Percentiles rank a stretch among this genome's conserved stretches.
Conservation (phyloP, 2,797 vertebrate species). For the Coregonus sp. region DNA sequence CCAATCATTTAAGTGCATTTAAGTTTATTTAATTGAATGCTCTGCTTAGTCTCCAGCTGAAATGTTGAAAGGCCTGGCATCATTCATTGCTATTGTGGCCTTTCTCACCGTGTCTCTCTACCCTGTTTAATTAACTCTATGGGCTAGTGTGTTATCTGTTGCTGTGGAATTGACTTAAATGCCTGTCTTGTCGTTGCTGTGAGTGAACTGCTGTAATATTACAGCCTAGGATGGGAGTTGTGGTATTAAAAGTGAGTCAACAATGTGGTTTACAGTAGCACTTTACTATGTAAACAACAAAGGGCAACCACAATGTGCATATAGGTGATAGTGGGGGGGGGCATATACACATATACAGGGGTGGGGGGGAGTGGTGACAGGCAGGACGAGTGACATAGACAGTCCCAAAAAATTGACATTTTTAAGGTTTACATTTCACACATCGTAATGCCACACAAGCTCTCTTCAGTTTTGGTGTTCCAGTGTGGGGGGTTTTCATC, state of each 20-base stretch:
- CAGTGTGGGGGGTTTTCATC: not conserved
- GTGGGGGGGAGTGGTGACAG: not conserved
- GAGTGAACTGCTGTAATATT: not conserved
- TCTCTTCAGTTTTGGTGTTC: not conserved
- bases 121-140: not conserved
- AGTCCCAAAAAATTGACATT: not conserved
- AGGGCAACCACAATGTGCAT: not conserved
- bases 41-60: not conserved
- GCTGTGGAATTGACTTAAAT: not conserved
- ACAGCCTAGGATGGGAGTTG: not conserved
- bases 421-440: not conserved
- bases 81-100: constrained; percentile 10
- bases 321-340: not conserved
- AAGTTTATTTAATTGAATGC: not conserved
- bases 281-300: not conserved
- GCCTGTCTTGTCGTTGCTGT: not conserved
- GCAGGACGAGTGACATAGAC: not conserved
- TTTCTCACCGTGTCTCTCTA: constrained; percentile 8
- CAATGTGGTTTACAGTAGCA: not conserved
- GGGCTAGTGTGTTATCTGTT: not conserved
- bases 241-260: not conserved
- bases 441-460: not conserved
- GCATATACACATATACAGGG: not conserved
- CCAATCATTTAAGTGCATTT: no score
- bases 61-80: not conserved